These are phyloP conservation scores for Rotaria macrura DNA, from an alignment of 2,888 invertebrate genomes.

Conservation along the genomic window DNA sequence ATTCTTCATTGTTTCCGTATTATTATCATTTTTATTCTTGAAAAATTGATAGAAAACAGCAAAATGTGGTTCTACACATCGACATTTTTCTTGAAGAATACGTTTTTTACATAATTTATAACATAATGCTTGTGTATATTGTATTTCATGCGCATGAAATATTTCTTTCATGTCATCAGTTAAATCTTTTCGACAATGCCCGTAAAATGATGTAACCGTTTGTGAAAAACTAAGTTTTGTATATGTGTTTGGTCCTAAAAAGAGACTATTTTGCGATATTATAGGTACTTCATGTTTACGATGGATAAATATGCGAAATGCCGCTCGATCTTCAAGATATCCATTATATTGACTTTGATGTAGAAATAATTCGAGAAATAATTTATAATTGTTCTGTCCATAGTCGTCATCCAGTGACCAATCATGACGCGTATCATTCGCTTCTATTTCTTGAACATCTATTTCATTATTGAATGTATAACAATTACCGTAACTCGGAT, in stretches of 20 bases:
- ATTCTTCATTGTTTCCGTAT: no score
- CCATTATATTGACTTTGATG: background rate
- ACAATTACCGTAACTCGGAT: constrained; percentile 5
- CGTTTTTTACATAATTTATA: background rate
- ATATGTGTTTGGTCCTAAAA: background rate
- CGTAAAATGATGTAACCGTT: background rate
- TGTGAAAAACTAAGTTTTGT: background rate
- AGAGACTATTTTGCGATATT: background rate
- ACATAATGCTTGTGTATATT: background rate
- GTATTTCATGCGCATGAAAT: background rate
- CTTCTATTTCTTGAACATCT: background rate
- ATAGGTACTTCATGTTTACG: background rate
- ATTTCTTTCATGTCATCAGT: background rate
- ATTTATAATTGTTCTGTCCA: background rate
- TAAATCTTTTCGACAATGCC: background rate
- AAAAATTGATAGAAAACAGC: background rate
- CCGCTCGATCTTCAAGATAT: background rate
- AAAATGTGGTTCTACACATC: background rate
- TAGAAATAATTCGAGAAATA: constrained; percentile 1
- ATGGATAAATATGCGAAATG: background rate
- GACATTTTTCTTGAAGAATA: background rate
- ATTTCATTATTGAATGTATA: background rate
- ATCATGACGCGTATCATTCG: background rate
- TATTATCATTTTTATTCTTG: no score
- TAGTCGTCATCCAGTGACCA: background rate